Evolutionary conservation across 2,888 invertebrate genomes (phyloP).

Genomic region (Latrodectus hesperus): DNA sequence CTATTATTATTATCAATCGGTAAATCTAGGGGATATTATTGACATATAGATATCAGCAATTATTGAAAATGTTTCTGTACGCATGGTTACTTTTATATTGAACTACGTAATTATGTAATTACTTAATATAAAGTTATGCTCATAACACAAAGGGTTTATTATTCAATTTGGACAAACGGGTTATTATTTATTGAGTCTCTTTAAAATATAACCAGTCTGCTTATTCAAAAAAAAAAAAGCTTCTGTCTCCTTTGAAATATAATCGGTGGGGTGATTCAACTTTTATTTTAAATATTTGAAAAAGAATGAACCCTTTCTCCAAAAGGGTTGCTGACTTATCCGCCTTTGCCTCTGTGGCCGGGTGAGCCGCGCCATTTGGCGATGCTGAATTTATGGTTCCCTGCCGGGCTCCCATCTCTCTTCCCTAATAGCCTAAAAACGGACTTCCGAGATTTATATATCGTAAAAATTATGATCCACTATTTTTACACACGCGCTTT

Average conservation of each 20-base stretch:
- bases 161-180: no score
- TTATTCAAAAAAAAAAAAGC: background rate
- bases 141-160: no score
- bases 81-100: no score
- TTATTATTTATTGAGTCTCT: no score
- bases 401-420: conserved; percentile 40
- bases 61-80: no score
- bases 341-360: background rate
- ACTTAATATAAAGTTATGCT: no score
- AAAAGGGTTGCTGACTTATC: background rate
- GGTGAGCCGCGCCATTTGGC: background rate
- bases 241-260: background rate
- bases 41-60: no score
- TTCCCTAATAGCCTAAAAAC: conserved; percentile 52
- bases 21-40: no score
- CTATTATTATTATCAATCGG: no score
- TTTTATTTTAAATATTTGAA: no score
- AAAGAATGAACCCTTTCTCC: background rate
- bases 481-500: conserved; percentile 25
- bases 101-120: no score
- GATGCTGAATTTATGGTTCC: conserved; percentile 48
- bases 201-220: no score
- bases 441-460: conserved; percentile 61
- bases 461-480: conserved; percentile 58
- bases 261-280: background rate